Evolutionary conservation across 2,797 vertebrate species (phyloP), one percentile per base, ranked within the genome.

Genomic region (Acrossocheilus fasciatus): DNA sequence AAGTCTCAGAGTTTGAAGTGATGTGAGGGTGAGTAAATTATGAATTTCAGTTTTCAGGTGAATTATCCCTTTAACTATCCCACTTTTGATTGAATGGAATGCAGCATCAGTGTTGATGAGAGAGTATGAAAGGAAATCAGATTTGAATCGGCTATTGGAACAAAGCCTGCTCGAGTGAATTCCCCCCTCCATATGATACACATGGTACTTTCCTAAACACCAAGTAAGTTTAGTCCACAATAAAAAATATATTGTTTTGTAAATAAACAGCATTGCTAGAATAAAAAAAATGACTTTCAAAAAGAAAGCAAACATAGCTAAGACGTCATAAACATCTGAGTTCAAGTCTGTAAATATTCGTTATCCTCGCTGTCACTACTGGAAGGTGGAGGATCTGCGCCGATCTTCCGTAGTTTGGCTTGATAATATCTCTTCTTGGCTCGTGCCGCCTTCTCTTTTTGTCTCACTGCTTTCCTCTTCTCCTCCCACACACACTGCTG

Each of bases 371-470:
- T 90, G 76, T 93, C 94, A 84, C 93, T 93, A 66, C 92, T 91
- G 17, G 95, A 94, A 10, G 92, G 92, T 0, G 82, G 88, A 87
- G 91, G 85, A 0, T 93, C 91, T 79, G 93, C 90, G 0, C 94
- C 93, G 90, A 96, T 90, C 90, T 87, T 94, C 91, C 91, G 93
- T 70, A 96, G 90, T 88, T 95, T 96, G 86, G 94, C 94, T 88
- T 93, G 92, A 91, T 96, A 96, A 88, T 96, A 96, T 10, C 88
- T 89, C 88, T 93, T 95, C 91, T 96, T 96, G 92, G 95, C 94
- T 86, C 94, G 91, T 86, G 94, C 94, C 2, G 95, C 95, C 77
- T 94, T 95, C 90, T 93, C 91, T 87, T 96, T 95, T 91, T 96
- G 94, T 73, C 86, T 91, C 1, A 89, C 91, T 0, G 95, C 95